phyloP scores from a whole-genome alignment of 2,797 vertebrate genomes.

The Allobates femoralis region DNA sequence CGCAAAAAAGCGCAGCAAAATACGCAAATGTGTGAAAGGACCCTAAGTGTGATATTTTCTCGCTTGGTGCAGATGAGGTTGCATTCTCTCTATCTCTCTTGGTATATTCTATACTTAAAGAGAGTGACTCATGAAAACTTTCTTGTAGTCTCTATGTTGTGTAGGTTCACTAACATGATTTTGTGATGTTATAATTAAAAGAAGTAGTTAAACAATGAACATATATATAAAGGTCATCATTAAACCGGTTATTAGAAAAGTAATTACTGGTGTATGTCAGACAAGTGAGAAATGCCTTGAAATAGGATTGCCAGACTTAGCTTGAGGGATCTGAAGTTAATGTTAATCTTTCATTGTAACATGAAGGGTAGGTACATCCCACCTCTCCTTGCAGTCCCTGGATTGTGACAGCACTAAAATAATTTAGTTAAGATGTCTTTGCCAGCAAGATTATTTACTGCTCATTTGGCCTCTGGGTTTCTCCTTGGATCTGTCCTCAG shows the following conservation, averaged over 20 bases:
- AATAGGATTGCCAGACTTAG: conserved; percentile 19
- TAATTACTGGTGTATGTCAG: not conserved
- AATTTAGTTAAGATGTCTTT: conserved; percentile 55
- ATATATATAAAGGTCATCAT: not conserved
- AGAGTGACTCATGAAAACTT: too few species aligned
- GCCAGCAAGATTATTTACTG: conserved; percentile 60
- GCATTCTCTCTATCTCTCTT: too few species aligned
- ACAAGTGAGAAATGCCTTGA: conserved; percentile 14
- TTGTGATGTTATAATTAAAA: not conserved
- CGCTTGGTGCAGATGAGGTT: too few species aligned
- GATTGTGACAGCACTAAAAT: conserved; percentile 53
- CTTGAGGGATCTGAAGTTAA: conserved; percentile 25
- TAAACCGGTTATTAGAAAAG: not conserved
- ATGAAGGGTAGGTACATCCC: conserved; percentile 32
- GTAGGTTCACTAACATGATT: not conserved
- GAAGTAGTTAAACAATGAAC: not conserved
- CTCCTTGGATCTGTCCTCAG: conserved; percentile 62
- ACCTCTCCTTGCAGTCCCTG: conserved; percentile 30
- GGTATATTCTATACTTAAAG: too few species aligned
- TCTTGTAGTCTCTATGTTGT: too few species aligned
- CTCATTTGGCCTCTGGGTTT: conserved; percentile 61
- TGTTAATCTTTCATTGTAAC: conserved; percentile 16
- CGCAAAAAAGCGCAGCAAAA: too few species aligned
- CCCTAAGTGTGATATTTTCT: too few species aligned
- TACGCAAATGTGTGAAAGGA: too few species aligned